Conservation (phyloP, 2,888 invertebrate species). For the Drosophila paranaensis region DNA sequence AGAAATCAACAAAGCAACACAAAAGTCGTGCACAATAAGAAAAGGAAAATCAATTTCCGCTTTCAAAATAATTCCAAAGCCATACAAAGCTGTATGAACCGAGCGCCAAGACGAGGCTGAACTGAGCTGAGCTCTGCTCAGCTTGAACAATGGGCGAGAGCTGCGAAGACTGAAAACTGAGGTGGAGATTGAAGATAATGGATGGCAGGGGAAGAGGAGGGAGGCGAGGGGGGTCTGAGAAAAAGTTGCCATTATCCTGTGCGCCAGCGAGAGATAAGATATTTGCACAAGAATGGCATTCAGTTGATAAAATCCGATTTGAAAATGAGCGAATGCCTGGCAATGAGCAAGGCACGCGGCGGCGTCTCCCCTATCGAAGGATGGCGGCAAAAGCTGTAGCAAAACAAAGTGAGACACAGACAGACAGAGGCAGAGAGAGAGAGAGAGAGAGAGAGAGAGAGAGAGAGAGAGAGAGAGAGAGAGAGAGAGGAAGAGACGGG, state of each 20-base stretch:
- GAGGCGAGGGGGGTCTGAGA: neutral
- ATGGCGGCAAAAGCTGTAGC: conserved; percentile 44
- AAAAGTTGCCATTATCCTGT: conserved; percentile 76
- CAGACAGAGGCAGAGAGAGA: no score
- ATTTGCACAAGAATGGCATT: conserved; percentile 82
- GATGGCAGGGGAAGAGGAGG: neutral
- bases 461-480: neutral
- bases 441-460: neutral
- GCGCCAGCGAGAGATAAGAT: conserved; percentile 75
- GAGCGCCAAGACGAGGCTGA: conserved; percentile 53
- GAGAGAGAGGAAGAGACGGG: neutral
- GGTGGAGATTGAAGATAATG: conserved; percentile 12
- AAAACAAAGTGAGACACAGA: conserved; percentile 42
- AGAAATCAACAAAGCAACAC: conserved; percentile 50
- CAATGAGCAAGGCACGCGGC: conserved; percentile 65
- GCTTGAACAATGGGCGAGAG: conserved; percentile 29
- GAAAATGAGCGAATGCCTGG: conserved; percentile 83
- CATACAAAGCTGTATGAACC: conserved; percentile 68
- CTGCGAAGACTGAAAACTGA: conserved; percentile 11
- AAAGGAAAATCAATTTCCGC: conserved; percentile 78
- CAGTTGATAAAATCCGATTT: conserved; percentile 83
- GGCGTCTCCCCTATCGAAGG: conserved; percentile 29
- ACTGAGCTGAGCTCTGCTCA: conserved; percentile 45
- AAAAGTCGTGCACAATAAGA: conserved; percentile 71
- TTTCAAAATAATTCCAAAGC: conserved; percentile 80